These are phyloP conservation scores for Petrophora chlorosata DNA, from an alignment of 2,888 invertebrate genomes.

Conservation along the genomic window DNA sequence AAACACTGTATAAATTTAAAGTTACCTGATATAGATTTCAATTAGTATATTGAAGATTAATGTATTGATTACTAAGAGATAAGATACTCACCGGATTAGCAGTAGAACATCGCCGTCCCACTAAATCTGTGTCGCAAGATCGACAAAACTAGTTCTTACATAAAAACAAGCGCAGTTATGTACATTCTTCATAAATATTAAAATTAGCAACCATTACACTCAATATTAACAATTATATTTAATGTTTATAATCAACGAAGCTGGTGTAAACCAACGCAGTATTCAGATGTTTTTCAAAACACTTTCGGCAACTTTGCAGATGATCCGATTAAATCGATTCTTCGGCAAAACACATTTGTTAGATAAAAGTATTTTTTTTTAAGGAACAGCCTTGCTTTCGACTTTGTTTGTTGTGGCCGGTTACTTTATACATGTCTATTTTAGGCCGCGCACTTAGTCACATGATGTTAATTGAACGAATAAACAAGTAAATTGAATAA, in stretches of 20 bases:
- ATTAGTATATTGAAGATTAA: too few relatives aligned
- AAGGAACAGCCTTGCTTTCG: background rate
- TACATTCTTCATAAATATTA: background rate
- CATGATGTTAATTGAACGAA: constrained; percentile 54
- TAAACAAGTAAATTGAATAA: constrained; percentile 50
- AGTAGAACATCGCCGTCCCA: constrained; percentile 1
- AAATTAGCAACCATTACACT: constrained; percentile 3
- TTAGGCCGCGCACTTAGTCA: constrained; percentile 50
- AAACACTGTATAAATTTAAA: too few relatives aligned
- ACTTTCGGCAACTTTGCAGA: constrained; percentile 11
- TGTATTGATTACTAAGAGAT: too few relatives aligned
- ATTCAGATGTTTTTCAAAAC: constrained; percentile 11
- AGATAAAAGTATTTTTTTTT: constrained; percentile 1
- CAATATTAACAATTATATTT: background rate
- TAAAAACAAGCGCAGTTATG: constrained; percentile 7
- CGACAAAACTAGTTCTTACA: constrained; percentile 1
- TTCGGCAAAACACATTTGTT: constrained; percentile 11
- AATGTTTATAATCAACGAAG: constrained; percentile 3
- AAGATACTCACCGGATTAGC: constrained; percentile 11
- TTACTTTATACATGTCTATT: constrained; percentile 33
- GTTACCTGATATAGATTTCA: too few relatives aligned
- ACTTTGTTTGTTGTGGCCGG: background rate
- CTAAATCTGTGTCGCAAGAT: constrained; percentile 11
- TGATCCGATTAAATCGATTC: constrained; percentile 16
- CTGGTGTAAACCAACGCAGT: constrained; percentile 1